phyloP scores from a whole-genome alignment of 53 echinoderm and acorn worm species.

The Echinarachnius parma region DNA sequence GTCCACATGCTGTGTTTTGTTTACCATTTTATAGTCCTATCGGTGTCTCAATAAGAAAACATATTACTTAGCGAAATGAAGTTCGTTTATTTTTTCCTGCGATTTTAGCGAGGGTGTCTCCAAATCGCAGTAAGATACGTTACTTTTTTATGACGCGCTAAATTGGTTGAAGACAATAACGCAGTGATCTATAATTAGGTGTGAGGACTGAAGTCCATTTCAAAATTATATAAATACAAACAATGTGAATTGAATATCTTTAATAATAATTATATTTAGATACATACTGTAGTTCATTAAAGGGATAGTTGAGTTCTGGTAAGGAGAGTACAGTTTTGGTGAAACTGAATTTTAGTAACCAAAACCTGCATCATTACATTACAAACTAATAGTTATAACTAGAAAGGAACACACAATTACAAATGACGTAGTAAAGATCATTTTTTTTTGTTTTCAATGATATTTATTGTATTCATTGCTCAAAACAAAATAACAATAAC shows the following conservation, averaged over 20 bases:
- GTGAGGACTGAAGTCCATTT: conserved; percentile 22
- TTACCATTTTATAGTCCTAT: conserved; percentile 15
- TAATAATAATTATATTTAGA: conserved; percentile 21
- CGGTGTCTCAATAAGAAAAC: conserved; percentile 14
- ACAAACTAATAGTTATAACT: no score
- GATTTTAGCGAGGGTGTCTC: conserved; percentile 20
- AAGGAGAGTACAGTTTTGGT: no score
- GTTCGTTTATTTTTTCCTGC: conserved; percentile 22
- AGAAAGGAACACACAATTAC: no score
- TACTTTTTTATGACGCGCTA: conserved; percentile 25
- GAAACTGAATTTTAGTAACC: no score
- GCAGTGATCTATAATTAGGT: conserved; percentile 4
- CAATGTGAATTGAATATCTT: conserved; percentile 6
- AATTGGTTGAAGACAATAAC: conserved; percentile 3
- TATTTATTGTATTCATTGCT: no score
- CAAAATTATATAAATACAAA: conserved; percentile 26
- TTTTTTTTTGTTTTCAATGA: no score
- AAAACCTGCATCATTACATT: no score
- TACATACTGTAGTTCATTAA: no score
- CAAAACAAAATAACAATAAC: no score
- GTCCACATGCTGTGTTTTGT: conserved; percentile 18
- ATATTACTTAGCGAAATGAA: conserved; percentile 11
- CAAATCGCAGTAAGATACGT: conserved; percentile 20
- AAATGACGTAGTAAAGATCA: no score
- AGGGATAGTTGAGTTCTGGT: no score